Percentiles rank a stretch among this genome's conserved stretches.
Conservation (phyloP, 2,797 vertebrate species). For the Eospalax fontanierii region DNA sequence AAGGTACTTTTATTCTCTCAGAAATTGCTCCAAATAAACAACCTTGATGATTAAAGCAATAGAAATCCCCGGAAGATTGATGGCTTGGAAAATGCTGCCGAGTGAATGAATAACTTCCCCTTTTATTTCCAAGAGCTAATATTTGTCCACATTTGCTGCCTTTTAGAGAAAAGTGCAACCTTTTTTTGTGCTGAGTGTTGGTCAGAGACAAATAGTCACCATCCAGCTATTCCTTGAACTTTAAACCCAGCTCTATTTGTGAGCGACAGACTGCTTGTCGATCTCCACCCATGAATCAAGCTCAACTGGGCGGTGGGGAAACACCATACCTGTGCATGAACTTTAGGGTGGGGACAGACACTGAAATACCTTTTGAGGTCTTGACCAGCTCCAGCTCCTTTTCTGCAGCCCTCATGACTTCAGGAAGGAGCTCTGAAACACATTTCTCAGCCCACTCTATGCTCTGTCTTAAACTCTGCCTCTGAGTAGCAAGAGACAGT, state of each 20-base stretch:
- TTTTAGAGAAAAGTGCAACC: constrained; percentile 89
- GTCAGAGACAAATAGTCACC: constrained; percentile 93
- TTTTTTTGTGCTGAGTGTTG: constrained; percentile 87
- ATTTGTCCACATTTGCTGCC: constrained; percentile 91
- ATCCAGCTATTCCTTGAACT: constrained; percentile 88
- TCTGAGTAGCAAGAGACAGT: neutral
- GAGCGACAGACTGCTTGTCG: constrained; percentile 78
- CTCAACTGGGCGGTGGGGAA: constrained; percentile 69
- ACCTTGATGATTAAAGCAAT: constrained; percentile 92
- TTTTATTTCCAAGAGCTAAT: constrained; percentile 90
- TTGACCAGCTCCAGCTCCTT: constrained; percentile 76
- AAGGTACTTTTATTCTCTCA: constrained; percentile 92
- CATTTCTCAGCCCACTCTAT: neutral
- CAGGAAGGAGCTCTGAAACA: neutral
- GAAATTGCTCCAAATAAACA: constrained; percentile 93
- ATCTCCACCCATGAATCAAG: constrained; percentile 77
- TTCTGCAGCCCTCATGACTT: neutral
- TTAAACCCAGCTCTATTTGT: constrained; percentile 83
- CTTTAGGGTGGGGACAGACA: constrained; percentile 82
- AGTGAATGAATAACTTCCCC: constrained; percentile 93
- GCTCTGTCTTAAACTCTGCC: neutral
- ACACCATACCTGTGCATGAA: constrained; percentile 80
- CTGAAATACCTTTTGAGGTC: constrained; percentile 64
- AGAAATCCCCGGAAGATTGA: constrained; percentile 91
- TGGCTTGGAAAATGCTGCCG: constrained; percentile 89